These are phyloP conservation scores for Biston stratarius DNA, from an alignment of 2,888 invertebrate species.

Conservation along the genomic window DNA sequence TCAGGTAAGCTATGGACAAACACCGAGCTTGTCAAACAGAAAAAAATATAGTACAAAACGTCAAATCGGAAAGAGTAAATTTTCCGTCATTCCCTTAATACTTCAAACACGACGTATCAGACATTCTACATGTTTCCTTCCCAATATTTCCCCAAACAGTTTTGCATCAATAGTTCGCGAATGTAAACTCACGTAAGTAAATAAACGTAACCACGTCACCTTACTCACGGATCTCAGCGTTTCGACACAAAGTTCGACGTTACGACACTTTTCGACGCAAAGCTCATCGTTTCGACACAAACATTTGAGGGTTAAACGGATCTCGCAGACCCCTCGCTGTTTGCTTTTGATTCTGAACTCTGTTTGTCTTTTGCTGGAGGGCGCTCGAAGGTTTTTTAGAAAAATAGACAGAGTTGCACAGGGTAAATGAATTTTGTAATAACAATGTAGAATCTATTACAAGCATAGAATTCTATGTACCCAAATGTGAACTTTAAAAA, in stretches of 20 bases:
- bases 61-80: too few relatives aligned
- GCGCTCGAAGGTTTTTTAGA: slow-evolving; percentile 6
- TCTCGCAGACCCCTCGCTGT: slow-evolving; percentile 24
- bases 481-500: too few relatives aligned
- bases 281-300: slow-evolving; percentile 9
- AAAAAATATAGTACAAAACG: too few relatives aligned
- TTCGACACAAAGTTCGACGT: slow-evolving; percentile 2
- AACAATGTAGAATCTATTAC: too few relatives aligned
- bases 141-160: slow-evolving; percentile 5
- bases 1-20: too few relatives aligned
- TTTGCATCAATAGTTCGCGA: slow-evolving; percentile 5
- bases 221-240: slow-evolving; percentile 17
- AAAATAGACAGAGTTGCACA: too few relatives aligned
- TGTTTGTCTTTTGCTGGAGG: slow-evolving; percentile 34
- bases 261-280: slow-evolving; percentile 3
- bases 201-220: slow-evolving; percentile 24
- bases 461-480: too few relatives aligned
- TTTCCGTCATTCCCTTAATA: too few relatives aligned
- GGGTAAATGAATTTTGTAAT: too few relatives aligned
- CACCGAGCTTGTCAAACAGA: too few relatives aligned
- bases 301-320: slow-evolving; percentile 30
- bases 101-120: too few relatives aligned
- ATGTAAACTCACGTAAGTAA: slow-evolving; percentile 16
- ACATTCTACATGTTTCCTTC: not conserved
- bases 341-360: slow-evolving; percentile 36